These are phyloP conservation scores for Jordanella pulchra DNA, from an alignment of 2,797 vertebrate genomes.

Conservation along the genomic window DNA sequence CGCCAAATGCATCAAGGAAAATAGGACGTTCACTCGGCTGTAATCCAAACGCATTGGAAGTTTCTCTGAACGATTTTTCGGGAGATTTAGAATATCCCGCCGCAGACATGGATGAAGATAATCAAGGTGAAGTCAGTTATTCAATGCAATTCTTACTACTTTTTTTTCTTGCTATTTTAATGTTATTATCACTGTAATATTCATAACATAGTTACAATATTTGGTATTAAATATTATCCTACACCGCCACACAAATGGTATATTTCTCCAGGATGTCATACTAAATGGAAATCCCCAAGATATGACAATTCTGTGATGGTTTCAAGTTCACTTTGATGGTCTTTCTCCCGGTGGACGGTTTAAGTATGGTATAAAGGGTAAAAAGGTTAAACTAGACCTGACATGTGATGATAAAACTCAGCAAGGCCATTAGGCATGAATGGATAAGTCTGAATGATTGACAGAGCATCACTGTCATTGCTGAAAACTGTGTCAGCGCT, in stretches of 20 bases:
- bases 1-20: slow-evolving; percentile 57
- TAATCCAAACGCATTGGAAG: slow-evolving; percentile 55
- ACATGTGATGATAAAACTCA: slow-evolving; percentile 26
- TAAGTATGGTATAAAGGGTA: background rate
- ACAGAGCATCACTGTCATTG: slow-evolving; percentile 18
- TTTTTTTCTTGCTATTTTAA: slow-evolving; percentile 13
- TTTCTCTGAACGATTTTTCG: slow-evolving; percentile 53
- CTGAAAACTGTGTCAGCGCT: background rate
- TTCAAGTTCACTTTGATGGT: background rate
- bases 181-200: background rate
- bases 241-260: slow-evolving; percentile 2
- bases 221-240: background rate
- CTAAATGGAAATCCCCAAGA: background rate
- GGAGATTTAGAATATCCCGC: slow-evolving; percentile 29
- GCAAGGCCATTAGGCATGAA: slow-evolving; percentile 16
- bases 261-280: slow-evolving; percentile 10
- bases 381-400: slow-evolving; percentile 42
- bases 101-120: slow-evolving; percentile 78
- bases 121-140: slow-evolving; percentile 71
- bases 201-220: background rate
- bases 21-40: slow-evolving; percentile 41
- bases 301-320: background rate
- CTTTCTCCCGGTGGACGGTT: background rate
- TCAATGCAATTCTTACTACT: slow-evolving; percentile 16
- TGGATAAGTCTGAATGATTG: slow-evolving; percentile 27